Evolutionary conservation across 2,888 invertebrate species (phyloP).

Genomic region (Perithous albicinctus): DNA sequence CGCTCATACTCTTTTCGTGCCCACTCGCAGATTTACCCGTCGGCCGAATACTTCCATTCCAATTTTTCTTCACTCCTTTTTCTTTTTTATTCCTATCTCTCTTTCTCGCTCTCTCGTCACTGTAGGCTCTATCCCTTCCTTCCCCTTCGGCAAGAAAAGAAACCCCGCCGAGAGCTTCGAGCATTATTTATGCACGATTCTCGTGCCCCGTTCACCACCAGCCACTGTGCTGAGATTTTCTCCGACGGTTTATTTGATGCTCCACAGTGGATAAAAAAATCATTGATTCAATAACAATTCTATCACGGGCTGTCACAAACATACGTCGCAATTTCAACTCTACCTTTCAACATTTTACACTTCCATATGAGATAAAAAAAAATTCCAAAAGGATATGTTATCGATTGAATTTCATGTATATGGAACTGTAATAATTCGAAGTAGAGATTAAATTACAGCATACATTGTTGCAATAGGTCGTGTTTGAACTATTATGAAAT

Average conservation of each 20-base stretch:
- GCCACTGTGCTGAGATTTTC: not conserved
- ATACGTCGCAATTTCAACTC: not conserved
- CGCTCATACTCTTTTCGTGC: slow-evolving; percentile 7
- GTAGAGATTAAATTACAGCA: not conserved
- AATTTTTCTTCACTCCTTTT: slow-evolving; percentile 15
- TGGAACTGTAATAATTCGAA: not conserved
- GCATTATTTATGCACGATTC: slow-evolving; percentile 12
- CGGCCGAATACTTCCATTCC: slow-evolving; percentile 13
- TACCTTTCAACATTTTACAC: not conserved
- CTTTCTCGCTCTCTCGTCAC: not conserved
- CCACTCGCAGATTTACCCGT: slow-evolving; percentile 17
- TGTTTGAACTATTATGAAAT: not conserved
- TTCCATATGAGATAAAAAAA: not conserved
- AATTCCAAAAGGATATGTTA: not conserved
- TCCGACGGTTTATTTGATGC: not conserved
- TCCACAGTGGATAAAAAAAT: not conserved
- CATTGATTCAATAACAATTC: too few species aligned
- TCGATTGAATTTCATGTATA: not conserved
- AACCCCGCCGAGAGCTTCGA: not conserved
- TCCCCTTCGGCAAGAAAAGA: too few species aligned
- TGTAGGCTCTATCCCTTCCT: not conserved
- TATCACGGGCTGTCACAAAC: not conserved
- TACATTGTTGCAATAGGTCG: not conserved
- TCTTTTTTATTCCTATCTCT: not conserved
- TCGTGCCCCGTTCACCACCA: not conserved